Evolutionary conservation across 2,888 invertebrate genomes (phyloP).

Genomic region (Tromatobia lineatoria): DNA sequence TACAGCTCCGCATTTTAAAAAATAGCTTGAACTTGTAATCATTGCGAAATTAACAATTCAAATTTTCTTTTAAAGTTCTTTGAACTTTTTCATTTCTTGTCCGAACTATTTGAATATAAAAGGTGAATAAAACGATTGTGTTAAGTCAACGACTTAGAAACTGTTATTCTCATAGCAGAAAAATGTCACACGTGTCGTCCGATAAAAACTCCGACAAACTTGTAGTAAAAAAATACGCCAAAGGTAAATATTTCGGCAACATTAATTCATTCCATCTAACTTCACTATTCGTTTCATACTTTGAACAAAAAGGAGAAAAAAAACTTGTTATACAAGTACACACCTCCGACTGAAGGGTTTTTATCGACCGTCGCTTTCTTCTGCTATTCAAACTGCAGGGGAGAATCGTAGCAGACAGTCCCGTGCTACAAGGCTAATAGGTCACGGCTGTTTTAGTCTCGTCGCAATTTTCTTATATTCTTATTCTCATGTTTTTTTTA

Average conservation of each 20-base stretch:
- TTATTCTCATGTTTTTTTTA: conserved; percentile 9
- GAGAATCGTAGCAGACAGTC: conserved; percentile 26
- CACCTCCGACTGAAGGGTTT: background rate
- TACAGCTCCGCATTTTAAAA: too few species aligned
- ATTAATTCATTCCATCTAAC: background rate
- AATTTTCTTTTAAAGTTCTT: too few species aligned
- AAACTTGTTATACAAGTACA: background rate
- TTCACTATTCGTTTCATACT: background rate
- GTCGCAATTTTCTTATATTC: conserved; percentile 49
- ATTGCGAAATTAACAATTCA: too few species aligned
- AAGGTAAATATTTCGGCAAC: background rate
- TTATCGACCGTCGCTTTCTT: conserved; percentile 25
- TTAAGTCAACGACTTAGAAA: background rate
- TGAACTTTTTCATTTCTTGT: too few species aligned
- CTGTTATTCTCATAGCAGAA: background rate
- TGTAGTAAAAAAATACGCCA: background rate
- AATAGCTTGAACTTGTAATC: too few species aligned
- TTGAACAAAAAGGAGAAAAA: background rate
- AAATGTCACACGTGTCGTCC: background rate
- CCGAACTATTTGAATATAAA: too few species aligned
- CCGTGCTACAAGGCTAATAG: conserved; percentile 41
- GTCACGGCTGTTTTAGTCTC: conserved; percentile 51
- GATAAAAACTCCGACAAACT: background rate
- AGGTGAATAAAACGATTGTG: background rate
- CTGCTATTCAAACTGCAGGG: conserved; percentile 52